Conservation (phyloP, 2,888 invertebrate species). For the Cosmia pyralina region DNA sequence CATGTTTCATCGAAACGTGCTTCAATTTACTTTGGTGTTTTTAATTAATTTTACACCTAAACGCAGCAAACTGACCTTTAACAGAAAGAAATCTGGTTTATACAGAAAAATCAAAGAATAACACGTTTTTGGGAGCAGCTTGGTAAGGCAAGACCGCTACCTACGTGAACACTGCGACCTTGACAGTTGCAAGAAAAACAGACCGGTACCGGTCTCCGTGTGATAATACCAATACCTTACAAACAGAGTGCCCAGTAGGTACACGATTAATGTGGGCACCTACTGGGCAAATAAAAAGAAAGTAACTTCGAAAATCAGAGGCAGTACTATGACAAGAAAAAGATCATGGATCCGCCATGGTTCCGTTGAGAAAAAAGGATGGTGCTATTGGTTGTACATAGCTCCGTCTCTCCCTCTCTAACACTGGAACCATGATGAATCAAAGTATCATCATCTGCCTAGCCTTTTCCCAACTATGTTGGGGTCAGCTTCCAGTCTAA, state of each 20-base stretch:
- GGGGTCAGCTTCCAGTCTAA: no score
- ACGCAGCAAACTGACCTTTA: slow-evolving; percentile 45
- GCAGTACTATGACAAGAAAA: no score
- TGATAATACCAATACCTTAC: neutral
- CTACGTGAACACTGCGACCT: slow-evolving; percentile 58
- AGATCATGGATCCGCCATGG: no score
- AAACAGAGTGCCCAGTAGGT: neutral
- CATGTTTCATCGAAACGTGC: slow-evolving; percentile 11
- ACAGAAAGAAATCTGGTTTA: slow-evolving; percentile 34
- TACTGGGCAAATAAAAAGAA: neutral
- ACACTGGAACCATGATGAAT: no score
- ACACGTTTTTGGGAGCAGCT: slow-evolving; percentile 39
- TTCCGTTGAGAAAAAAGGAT: no score
- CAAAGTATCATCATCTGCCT: no score
- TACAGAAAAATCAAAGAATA: slow-evolving; percentile 30
- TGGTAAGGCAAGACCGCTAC: slow-evolving; percentile 57
- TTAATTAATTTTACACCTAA: slow-evolving; percentile 26
- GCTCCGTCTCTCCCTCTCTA: no score
- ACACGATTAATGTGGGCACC: neutral
- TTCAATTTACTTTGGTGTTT: slow-evolving; percentile 20
- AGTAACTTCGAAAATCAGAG: neutral
- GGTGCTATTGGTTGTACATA: no score
- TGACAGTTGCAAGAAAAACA: slow-evolving; percentile 59
- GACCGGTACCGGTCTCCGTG: slow-evolving; percentile 10
- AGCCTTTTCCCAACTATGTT: no score